A percentile compares a stretch with the other conserved stretches of the same genome.
Evolutionary conservation across 2,888 invertebrate genomes (phyloP).

Genomic region (Conus canariensis): DNA sequence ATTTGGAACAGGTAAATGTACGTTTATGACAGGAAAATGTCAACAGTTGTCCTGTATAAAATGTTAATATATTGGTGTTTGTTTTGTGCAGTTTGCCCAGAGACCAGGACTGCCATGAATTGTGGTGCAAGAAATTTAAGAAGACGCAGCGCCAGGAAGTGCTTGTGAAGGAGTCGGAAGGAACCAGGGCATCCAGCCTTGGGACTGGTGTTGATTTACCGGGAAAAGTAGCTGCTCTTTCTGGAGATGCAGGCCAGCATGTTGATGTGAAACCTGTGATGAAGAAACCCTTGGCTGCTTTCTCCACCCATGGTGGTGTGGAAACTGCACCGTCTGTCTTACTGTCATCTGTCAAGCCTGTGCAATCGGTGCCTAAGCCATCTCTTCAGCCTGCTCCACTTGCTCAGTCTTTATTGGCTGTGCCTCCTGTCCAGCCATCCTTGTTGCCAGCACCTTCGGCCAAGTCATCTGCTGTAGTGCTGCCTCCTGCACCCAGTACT

Average conservation of each 20-base stretch:
- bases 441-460: background rate
- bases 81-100: conserved; percentile 85
- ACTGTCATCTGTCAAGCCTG: background rate
- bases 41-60: too few relatives aligned
- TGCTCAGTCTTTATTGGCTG: background rate
- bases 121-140: conserved; percentile 97
- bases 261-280: background rate
- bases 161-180: conserved; percentile 11
- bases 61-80: background rate
- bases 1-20: too few relatives aligned
- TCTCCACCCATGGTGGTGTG: background rate
- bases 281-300: background rate
- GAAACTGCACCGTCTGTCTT: background rate
- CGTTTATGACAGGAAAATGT: too few relatives aligned
- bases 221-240: background rate
- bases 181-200: background rate
- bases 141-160: conserved; percentile 68
- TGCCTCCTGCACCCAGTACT: background rate
- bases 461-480: background rate
- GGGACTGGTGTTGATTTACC: background rate
- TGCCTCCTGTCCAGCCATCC: background rate
- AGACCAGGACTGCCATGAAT: conserved; percentile 99
- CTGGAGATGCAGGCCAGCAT: background rate
- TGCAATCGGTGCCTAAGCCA: background rate
- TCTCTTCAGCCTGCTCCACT: background rate